phyloP scores from a whole-genome alignment of 2,113 vertebrate genomes.

The Condylura cristata region DNA sequence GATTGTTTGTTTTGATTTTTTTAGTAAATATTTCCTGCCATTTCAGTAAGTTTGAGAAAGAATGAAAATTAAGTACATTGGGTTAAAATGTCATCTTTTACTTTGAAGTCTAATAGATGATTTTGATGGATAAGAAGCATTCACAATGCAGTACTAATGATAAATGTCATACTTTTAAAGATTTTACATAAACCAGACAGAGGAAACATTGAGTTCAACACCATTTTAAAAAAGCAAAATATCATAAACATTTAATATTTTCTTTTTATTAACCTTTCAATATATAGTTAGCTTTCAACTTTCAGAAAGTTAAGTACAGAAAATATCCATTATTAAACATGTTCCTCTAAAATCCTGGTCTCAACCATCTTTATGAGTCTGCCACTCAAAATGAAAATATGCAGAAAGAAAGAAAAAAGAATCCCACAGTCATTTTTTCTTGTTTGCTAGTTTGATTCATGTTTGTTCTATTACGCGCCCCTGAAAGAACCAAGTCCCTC shows the following conservation, averaged over 20 bases:
- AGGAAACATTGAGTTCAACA: not conserved
- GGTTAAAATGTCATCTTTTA: not conserved
- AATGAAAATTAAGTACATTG: not conserved
- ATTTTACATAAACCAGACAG: not conserved
- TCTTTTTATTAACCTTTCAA: not conserved
- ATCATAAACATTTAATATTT: not conserved
- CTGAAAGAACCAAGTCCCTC: conserved; percentile 53
- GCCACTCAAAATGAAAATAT: not conserved
- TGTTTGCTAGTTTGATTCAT: conserved; percentile 49
- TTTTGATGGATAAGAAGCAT: not conserved
- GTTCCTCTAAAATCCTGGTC: not conserved
- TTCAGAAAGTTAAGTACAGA: not conserved
- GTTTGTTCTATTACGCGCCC: conserved; percentile 50
- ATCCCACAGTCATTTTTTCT: not conserved
- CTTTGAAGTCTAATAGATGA: not conserved
- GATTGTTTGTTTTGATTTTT: not conserved
- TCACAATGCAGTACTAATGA: not conserved
- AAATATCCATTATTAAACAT: conserved; percentile 33
- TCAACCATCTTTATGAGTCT: not conserved
- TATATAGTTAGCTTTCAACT: not conserved
- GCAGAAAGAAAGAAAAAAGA: not conserved
- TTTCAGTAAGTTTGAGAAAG: not conserved
- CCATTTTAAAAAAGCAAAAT: not conserved
- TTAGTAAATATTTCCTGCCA: not conserved
- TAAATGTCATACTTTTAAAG: not conserved